Evolutionary conservation across 2,797 vertebrate species (phyloP).

Genomic region (Petrocephalus sullivani): DNA sequence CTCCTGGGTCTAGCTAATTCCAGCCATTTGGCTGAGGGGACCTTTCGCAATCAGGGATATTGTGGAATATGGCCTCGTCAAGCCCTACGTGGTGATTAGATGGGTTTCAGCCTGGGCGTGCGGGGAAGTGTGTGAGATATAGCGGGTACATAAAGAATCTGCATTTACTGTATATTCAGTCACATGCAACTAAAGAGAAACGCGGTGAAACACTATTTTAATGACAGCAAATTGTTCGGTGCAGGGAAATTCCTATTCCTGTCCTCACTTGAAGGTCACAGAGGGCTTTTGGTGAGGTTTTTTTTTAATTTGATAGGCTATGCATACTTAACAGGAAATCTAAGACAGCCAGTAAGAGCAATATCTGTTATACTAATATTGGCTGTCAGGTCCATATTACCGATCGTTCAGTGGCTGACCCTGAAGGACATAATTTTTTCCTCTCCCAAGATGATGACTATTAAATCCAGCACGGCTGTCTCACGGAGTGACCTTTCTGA

Average conservation of each 20-base stretch:
- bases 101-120: not conserved
- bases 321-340: not conserved
- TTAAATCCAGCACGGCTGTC: not conserved
- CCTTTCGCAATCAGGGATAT: not conserved
- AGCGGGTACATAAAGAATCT: not conserved
- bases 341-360: not conserved
- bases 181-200: not conserved
- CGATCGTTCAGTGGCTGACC: constrained; percentile 27
- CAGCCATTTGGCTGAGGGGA: not conserved
- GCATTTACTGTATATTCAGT: not conserved
- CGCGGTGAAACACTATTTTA: not conserved
- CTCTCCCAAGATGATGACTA: not conserved
- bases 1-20: not conserved
- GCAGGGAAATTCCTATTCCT: not conserved
- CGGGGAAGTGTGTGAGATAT: not conserved
- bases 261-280: not conserved
- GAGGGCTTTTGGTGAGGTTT: not conserved
- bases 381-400: constrained; percentile 27
- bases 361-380: constrained; percentile 23
- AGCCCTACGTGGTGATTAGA: not conserved
- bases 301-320: not conserved
- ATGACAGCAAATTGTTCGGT: not conserved
- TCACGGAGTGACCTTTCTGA: not conserved
- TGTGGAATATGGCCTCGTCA: not conserved
- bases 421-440: constrained; percentile 1